These are phyloP conservation scores for Parotia lawesii DNA, from an alignment of 2,113 vertebrate species.

Conservation along the genomic window DNA sequence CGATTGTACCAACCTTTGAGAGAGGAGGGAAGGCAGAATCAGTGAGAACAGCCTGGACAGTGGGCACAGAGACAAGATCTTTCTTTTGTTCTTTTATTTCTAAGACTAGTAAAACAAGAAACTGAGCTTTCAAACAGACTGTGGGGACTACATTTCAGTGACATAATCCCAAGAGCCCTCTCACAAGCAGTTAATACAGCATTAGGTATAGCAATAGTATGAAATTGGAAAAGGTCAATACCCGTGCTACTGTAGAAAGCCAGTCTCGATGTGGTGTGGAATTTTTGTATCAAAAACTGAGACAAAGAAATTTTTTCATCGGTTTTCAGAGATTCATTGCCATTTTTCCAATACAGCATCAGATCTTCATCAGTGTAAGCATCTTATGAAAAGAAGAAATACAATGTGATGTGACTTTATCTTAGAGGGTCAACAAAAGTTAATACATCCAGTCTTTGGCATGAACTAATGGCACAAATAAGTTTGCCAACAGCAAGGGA, in stretches of 20 bases:
- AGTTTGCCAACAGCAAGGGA: background rate
- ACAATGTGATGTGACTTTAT: background rate
- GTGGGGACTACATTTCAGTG: background rate
- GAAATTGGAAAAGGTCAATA: conserved; percentile 45
- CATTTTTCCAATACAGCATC: conserved; percentile 96
- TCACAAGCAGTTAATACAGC: background rate
- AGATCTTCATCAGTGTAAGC: conserved; percentile 96
- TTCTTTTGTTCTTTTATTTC: background rate
- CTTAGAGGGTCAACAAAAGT: background rate
- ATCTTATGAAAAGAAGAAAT: conserved; percentile 71
- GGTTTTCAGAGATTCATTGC: conserved; percentile 90
- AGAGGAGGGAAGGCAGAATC: background rate
- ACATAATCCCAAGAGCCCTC: background rate
- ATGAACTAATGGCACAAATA: background rate
- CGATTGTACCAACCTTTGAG: conserved; percentile 91
- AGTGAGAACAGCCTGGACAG: background rate
- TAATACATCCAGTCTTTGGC: background rate
- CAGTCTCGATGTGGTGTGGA: conserved; percentile 90
- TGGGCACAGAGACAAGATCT: background rate
- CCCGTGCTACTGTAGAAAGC: conserved; percentile 98
- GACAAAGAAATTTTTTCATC: conserved; percentile 92
- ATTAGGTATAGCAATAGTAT: background rate
- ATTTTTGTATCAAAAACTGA: conserved; percentile 95
- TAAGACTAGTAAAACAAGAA: background rate
- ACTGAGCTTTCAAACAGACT: background rate